A percentile compares a stretch with the other conserved stretches of the same genome.
phyloP scores from a whole-genome alignment of 2,888 invertebrate genomes.

The Drosophila stalkeri region DNA sequence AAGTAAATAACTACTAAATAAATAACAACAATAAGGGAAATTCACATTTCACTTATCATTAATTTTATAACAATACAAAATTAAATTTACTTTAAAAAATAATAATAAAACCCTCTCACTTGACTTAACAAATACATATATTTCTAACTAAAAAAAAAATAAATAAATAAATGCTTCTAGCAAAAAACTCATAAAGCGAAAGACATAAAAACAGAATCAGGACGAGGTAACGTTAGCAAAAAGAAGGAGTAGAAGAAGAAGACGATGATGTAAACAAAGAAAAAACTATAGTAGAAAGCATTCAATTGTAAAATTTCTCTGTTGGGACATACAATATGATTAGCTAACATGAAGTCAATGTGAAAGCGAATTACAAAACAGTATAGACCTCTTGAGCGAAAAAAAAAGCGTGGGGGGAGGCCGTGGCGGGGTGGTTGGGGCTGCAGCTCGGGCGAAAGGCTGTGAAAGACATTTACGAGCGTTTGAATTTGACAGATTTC shows the following conservation, averaged over 20 bases:
- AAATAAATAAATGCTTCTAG: background rate
- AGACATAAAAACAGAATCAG: constrained; percentile 1
- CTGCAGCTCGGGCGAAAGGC: constrained; percentile 14
- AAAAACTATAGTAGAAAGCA: constrained; percentile 41
- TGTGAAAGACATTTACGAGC: constrained; percentile 76
- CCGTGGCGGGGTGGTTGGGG: background rate
- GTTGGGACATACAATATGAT: constrained; percentile 61
- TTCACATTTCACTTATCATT: background rate
- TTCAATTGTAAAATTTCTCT: constrained; percentile 64
- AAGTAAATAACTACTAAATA: no score
- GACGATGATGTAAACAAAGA: background rate
- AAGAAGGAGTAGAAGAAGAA: background rate
- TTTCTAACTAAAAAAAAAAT: background rate
- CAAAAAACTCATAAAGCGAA: constrained; percentile 9
- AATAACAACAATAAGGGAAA: background rate
- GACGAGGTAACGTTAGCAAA: background rate
- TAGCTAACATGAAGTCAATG: constrained; percentile 48
- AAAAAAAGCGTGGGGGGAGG: background rate
- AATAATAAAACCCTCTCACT: background rate
- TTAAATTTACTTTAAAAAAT: background rate
- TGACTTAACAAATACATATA: background rate
- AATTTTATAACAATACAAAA: background rate
- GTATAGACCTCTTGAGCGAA: constrained; percentile 17
- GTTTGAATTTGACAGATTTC: constrained; percentile 78
- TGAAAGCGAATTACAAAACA: constrained; percentile 51